Percentiles rank a stretch among this genome's conserved stretches.
Conservation (phyloP, 2,113 vertebrate species). For the Oryzias woworae region DNA sequence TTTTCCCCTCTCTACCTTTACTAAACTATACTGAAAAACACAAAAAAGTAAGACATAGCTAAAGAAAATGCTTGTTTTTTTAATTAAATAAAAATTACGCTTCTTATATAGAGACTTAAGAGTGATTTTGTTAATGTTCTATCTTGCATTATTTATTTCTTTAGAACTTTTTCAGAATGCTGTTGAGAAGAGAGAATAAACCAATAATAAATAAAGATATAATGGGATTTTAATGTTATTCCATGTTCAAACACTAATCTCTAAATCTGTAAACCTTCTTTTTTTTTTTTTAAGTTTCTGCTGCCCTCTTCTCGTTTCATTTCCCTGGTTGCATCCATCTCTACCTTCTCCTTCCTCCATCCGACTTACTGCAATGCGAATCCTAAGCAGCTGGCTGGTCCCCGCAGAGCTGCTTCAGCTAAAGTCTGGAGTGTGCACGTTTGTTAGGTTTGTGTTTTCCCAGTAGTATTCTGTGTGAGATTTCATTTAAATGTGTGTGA, state of each 20-base stretch:
- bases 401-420: conserved; percentile 53
- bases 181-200: no score
- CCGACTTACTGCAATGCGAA: conserved; percentile 58
- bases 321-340: not conserved
- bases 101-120: no score
- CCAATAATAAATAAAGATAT: no score
- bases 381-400: conserved; percentile 48
- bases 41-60: no score
- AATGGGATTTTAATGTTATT: no score
- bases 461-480: not conserved
- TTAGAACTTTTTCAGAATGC: no score
- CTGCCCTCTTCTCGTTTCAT: conserved; percentile 10
- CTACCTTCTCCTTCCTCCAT: conserved; percentile 37
- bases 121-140: no score
- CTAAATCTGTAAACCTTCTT: conserved; percentile 4
- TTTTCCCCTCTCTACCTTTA: no score
- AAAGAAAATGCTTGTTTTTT: no score
- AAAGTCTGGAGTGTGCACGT: conserved; percentile 30
- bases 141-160: no score
- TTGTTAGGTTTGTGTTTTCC: conserved; percentile 18
- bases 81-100: no score
- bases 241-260: not conserved
- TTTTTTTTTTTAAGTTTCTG: conserved; percentile 1
- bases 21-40: no score
- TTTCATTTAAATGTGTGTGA: not conserved